Evolutionary conservation across 2,888 invertebrate genomes (phyloP).

Genomic region (Patella caerulea): DNA sequence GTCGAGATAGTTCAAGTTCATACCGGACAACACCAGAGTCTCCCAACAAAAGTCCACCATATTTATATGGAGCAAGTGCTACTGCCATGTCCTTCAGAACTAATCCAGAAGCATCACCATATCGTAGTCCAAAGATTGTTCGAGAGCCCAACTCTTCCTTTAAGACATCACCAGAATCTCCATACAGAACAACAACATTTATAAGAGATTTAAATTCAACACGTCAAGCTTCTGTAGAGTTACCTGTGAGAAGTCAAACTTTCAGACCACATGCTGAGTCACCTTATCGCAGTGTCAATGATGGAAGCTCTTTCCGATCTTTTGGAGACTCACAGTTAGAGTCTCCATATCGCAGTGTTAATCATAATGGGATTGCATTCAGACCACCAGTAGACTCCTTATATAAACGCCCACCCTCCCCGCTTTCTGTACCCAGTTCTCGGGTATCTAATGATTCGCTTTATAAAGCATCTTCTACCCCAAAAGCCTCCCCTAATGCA

Average conservation of each 20-base stretch:
- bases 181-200: conserved; percentile 16
- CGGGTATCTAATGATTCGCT: conserved; percentile 42
- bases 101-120: conserved; percentile 30
- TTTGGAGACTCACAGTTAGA: neutral
- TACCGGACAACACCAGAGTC: conserved; percentile 30
- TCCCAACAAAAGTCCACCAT: conserved; percentile 21
- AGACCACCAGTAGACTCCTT: conserved; percentile 38
- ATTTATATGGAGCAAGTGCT: conserved; percentile 24
- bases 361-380: conserved; percentile 24
- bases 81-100: conserved; percentile 6
- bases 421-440: conserved; percentile 38
- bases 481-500: conserved; percentile 38
- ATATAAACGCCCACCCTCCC: conserved; percentile 44
- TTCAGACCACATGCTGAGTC: neutral
- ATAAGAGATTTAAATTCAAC: conserved; percentile 24
- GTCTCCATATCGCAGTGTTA: neutral
- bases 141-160: conserved; percentile 23
- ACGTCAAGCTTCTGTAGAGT: neutral
- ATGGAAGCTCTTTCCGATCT: neutral
- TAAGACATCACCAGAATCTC: conserved; percentile 14
- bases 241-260: conserved; percentile 3
- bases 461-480: conserved; percentile 40
- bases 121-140: conserved; percentile 35
- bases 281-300: neutral
- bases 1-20: conserved; percentile 34